phyloP scores from a whole-genome alignment of 2,113 vertebrate genomes.

The Motacilla alba region DNA sequence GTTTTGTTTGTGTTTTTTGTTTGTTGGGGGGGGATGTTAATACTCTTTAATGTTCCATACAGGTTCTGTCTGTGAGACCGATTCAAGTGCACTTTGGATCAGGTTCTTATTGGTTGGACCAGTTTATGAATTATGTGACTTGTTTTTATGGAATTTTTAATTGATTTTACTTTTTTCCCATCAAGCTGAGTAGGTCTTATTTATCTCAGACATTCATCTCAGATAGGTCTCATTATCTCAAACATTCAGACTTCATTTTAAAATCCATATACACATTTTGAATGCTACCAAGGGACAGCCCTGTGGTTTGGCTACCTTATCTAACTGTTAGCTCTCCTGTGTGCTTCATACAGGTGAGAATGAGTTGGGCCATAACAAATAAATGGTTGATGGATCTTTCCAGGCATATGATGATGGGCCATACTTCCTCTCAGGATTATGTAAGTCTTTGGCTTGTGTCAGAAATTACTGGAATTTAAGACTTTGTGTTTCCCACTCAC shows the following conservation, averaged over 20 bases:
- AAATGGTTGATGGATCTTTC: background rate
- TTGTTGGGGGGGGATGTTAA: background rate
- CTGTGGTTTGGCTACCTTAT: background rate
- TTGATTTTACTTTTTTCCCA: background rate
- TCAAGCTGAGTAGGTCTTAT: background rate
- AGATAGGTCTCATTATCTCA: background rate
- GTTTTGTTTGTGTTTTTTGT: background rate
- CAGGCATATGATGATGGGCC: background rate
- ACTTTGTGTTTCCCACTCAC: background rate
- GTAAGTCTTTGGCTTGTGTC: background rate
- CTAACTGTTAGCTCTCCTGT: background rate
- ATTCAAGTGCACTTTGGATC: background rate
- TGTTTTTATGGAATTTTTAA: background rate
- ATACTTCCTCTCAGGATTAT: background rate
- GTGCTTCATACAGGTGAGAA: background rate
- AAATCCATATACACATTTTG: background rate
- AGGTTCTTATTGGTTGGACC: background rate
- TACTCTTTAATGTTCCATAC: background rate
- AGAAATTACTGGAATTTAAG: background rate
- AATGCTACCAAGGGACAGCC: background rate
- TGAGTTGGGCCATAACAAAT: background rate
- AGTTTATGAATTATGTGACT: background rate
- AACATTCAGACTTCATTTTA: background rate
- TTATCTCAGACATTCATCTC: background rate
- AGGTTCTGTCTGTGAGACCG: background rate